Base-by-base conservation (phyloP, 64 coral and sea anemone species). In the Orbicella faveolata region DNA sequence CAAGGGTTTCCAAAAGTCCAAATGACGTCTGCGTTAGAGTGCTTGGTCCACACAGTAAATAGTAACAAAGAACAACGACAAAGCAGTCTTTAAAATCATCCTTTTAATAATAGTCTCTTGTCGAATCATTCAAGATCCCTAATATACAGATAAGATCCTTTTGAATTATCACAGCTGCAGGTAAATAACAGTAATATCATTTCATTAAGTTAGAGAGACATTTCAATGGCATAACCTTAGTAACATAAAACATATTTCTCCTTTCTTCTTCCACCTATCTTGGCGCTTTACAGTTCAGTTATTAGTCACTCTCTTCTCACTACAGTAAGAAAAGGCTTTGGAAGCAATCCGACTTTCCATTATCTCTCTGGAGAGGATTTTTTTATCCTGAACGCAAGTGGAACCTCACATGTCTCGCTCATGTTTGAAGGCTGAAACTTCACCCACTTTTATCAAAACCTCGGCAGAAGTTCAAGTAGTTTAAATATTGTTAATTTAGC, bases 51-150 rank as follows among this genome's bases (percentile, higher is more conserved):
- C 65, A 23, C 23, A 9, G 19, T 68, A 23, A 16, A 20, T 23
- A 68, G 7, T 8, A 68, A 68, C 65, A 68, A 82, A 17, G 19
- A 83, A 65, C 12, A 83, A 83, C 79, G 41, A 36, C 62, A 73
- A 85, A 39, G 21, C 39, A 85, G 82, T 85, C 82, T 52, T 83
- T 85, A 85, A 85, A 85, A 85, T 85, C 82, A 85, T 85, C 82
- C 65, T 70, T 85, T 85, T 85, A 85, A 72, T 85, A 85, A 85
- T 85, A 83, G 81, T 67, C 81, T 44, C 36, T 85, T 52, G 21
- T 73, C 21, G 64, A 85, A 70, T 85, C 82, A 85, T 72, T 52
- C 82, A 70, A 85, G 82, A 85, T 73, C 82, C 64, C 82, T 85
- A 72, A 72, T 85, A 72, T 85, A 85, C 82, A 85, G 64, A 85